These are phyloP conservation scores for Phyto melanocephala DNA, from an alignment of 2,888 invertebrate genomes.

Conservation along the genomic window DNA sequence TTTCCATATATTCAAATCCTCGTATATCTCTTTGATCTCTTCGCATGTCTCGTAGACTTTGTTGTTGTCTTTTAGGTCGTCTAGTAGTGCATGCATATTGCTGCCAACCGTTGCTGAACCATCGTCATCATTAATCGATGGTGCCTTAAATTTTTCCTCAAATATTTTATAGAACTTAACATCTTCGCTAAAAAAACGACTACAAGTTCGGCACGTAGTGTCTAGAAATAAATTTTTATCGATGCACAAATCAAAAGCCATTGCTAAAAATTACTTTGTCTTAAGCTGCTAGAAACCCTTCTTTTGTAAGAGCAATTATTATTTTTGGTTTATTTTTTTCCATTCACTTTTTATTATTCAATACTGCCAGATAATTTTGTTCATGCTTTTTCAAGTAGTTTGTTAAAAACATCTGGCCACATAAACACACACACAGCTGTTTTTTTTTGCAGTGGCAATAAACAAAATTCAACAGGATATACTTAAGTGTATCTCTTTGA, in stretches of 20 bases:
- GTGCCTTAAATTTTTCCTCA: conserved; percentile 47
- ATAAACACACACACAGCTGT: conserved; percentile 3
- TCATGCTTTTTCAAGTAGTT: neutral
- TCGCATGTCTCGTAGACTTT: conserved; percentile 56
- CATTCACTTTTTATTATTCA: neutral
- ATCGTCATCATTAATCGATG: conserved; percentile 10
- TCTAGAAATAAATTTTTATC: conserved; percentile 68
- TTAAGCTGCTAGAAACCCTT: neutral
- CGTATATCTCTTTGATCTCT: conserved; percentile 65
- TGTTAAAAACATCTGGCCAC: neutral
- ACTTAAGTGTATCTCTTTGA: too few relatives aligned
- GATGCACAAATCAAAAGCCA: conserved; percentile 67
- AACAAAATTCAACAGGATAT: too few relatives aligned
- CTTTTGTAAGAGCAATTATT: conserved; percentile 33
- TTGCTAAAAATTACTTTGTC: conserved; percentile 35
- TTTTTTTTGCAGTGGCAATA: neutral
- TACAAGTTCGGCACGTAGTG: conserved; percentile 69
- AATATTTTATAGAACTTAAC: conserved; percentile 68
- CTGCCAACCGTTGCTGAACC: conserved; percentile 13
- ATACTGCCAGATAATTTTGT: conserved; percentile 14
- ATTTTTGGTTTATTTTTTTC: neutral
- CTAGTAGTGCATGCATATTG: neutral
- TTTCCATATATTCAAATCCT: conserved; percentile 69
- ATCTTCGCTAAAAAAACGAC: conserved; percentile 68
- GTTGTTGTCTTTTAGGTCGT: conserved; percentile 36